Base-by-base conservation (phyloP, 2,888 invertebrate species). In the Acrocyrtus sp. region DNA sequence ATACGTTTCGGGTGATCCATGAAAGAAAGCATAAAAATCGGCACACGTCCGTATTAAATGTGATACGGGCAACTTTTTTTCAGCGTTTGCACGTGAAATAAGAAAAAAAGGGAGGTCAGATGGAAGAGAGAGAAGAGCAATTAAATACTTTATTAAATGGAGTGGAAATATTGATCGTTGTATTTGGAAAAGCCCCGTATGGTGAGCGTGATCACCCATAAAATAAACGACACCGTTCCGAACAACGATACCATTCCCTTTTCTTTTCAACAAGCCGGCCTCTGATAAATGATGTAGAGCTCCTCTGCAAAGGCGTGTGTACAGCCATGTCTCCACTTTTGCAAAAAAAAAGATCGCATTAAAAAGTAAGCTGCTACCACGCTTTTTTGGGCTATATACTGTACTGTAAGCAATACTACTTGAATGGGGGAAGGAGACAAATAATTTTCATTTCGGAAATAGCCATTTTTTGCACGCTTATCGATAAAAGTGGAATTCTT, bases 131-230 rank as follows among this genome's bases (percentile, higher is more conserved):
- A 51, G 41, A 27, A 45, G 48, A 43, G 62, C 62, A 70, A 70
- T 70, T 70, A 62, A 70, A 62, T 50, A 62, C 50, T 62, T 39
- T 48, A 70, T 70, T 54, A 62, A 70, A 70, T 62, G 69, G 62
- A 41, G 56, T 62, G 62, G 62, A 62, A 70, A 62, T 56, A 70
- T 70, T 54, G 69, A 70, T 70, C 51, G 29, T 15, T 2, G 6
- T 22, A n/a, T 10, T 48, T 26, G 26, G 47, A 19, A 12, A 8
- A 4, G 10, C 5, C 10, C 26, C 17, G n/a, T 22, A 21, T 50
- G 26, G 3, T 8, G 8, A 15, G 8, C 26, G 4, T 24, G 19
- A 50, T 50, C 24, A 15, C 8, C 17, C 50, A 45, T 12, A 45
- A n/a, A n/a, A 17, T 12, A 45, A 45, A 45, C 4, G 8, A n/a